Conservation (phyloP, 2,888 invertebrate genomes). For the Tetheella fluctuosa region DNA sequence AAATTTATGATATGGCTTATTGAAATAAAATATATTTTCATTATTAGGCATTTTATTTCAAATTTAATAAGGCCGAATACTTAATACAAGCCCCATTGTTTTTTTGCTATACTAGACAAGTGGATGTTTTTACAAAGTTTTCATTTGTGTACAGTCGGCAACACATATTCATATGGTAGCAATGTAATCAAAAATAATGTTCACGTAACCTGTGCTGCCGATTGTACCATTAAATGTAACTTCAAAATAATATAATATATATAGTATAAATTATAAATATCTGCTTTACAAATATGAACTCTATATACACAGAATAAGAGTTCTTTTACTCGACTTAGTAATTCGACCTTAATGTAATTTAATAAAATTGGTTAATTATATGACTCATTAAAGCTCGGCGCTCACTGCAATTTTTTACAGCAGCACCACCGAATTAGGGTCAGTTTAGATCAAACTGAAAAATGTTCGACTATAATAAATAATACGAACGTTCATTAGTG, state of each 20-base stretch:
- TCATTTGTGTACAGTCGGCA: neutral
- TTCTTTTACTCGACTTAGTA: neutral
- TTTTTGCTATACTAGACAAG: neutral
- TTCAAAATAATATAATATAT: neutral
- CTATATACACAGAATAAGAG: neutral
- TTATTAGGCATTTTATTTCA: constrained; percentile 10
- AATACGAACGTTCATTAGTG: no score
- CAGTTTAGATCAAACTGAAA: no score
- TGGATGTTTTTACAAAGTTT: neutral
- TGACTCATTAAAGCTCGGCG: no score
- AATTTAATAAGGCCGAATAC: constrained; percentile 15
- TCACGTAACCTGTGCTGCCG: neutral
- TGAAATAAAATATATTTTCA: constrained; percentile 8
- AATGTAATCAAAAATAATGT: no score
- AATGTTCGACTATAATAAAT: no score
- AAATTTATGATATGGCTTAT: constrained; percentile 11
- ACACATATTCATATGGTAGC: no score
- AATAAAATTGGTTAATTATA: neutral
- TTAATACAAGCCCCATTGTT: neutral
- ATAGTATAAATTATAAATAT: neutral
- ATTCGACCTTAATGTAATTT: neutral
- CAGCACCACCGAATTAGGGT: no score
- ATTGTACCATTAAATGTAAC: neutral
- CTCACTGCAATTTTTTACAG: no score
- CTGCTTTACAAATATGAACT: constrained; percentile 7